These are phyloP conservation scores for Limnephilus marmoratus DNA, from an alignment of 2,888 invertebrate genomes.

Conservation along the genomic window DNA sequence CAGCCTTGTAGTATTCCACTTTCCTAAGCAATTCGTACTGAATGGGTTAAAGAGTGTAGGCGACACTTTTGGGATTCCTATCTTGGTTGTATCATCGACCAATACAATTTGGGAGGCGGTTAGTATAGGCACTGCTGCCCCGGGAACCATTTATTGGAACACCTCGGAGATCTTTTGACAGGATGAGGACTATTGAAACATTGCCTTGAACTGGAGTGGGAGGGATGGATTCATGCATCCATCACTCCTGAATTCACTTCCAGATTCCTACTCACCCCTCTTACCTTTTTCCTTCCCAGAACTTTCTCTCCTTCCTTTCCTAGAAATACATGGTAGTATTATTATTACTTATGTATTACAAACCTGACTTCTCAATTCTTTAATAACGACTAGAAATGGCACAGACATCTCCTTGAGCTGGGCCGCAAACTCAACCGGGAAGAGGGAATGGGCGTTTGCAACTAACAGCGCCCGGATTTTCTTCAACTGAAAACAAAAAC, in stretches of 20 bases:
- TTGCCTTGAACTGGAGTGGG: too few species aligned
- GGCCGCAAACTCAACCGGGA: constrained; percentile 83
- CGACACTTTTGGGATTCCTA: not conserved
- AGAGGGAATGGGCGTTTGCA: constrained; percentile 84
- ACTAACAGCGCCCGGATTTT: constrained; percentile 89
- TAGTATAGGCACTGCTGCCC: too few species aligned
- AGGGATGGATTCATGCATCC: too few species aligned
- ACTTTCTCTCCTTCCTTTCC: too few species aligned
- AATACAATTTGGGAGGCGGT: not conserved
- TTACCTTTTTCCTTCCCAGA: too few species aligned
- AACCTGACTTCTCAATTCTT: constrained; percentile 91
- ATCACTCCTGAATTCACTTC: too few species aligned
- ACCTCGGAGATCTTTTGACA: too few species aligned
- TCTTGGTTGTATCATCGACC: not conserved
- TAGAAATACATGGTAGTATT: not conserved
- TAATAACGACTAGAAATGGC: constrained; percentile 88
- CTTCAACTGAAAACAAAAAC: constrained; percentile 81
- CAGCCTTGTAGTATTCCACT: not conserved
- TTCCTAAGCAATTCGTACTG: too few species aligned
- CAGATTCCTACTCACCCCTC: too few species aligned
- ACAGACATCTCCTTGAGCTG: constrained; percentile 88
- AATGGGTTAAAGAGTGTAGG: too few species aligned
- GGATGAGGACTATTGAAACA: too few species aligned
- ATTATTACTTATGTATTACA: not conserved
- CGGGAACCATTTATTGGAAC: too few species aligned